Evolutionary conservation across 2,113 vertebrate genomes (phyloP).

Genomic region (Mustela nigripes): DNA sequence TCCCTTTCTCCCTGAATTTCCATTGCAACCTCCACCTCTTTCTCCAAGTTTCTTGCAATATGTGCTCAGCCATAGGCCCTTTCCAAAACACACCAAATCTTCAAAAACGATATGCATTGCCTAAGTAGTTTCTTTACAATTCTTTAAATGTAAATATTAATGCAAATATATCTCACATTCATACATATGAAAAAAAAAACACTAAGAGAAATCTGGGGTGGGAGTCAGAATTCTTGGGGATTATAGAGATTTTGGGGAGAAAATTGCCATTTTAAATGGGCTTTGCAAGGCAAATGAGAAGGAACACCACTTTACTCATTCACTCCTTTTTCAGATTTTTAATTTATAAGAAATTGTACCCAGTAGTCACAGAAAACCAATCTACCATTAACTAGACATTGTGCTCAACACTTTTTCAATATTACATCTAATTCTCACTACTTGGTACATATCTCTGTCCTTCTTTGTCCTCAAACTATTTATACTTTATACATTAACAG

Average conservation of each 20-base stretch:
- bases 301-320: not conserved
- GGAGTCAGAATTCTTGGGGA: not conserved
- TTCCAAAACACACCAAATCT: not conserved
- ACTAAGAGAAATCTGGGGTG: not conserved
- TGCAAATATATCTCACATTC: not conserved
- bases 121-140: not conserved
- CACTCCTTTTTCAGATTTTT: not conserved
- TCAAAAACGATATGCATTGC: not conserved
- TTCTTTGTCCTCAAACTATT: not conserved
- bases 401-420: not conserved
- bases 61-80: not conserved
- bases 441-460: not conserved
- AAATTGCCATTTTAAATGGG: not conserved
- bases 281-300: not conserved
- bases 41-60: not conserved
- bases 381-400: not conserved
- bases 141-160: not conserved
- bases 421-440: not conserved
- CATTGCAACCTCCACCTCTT: rapidly evolving
- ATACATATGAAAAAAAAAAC: not conserved
- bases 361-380: not conserved
- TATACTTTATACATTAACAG: not conserved
- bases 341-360: not conserved
- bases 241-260: not conserved
- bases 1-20: not conserved